Conservation (phyloP, 2,888 invertebrate species). For the Lasioglossum villosulum region DNA sequence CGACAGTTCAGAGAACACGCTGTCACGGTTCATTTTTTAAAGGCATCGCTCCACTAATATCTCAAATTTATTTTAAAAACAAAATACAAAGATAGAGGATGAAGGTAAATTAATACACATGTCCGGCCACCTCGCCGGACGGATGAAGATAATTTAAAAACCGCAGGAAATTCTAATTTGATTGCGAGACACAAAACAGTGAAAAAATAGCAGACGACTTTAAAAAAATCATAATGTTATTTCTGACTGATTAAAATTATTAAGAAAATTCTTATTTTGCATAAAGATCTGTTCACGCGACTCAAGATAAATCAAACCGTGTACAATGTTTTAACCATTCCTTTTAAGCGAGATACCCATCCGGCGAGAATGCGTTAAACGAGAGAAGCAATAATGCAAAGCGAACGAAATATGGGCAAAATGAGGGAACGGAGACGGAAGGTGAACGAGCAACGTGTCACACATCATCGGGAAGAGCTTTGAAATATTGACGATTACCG, state of each 20-base stretch:
- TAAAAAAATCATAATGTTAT: background rate
- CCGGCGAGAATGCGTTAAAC: background rate
- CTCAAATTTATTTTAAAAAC: background rate
- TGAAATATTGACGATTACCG: constrained; percentile 9
- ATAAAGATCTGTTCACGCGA: too few species aligned
- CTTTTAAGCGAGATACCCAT: background rate
- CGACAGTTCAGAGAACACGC: background rate
- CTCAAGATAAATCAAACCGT: too few species aligned
- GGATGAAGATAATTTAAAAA: background rate
- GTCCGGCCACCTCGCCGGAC: background rate
- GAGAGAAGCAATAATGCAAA: background rate
- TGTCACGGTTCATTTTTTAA: background rate
- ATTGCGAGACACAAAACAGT: background rate
- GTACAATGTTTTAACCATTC: too few species aligned
- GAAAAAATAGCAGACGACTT: background rate
- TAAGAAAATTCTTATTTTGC: background rate
- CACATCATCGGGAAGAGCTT: background rate
- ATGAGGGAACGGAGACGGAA: background rate
- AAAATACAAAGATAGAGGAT: background rate
- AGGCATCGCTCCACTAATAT: background rate
- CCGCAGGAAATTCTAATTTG: background rate
- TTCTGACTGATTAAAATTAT: background rate
- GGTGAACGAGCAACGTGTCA: too few species aligned
- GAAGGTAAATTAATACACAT: background rate
- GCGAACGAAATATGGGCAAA: background rate